Percentiles rank a stretch among this genome's conserved stretches.
Evolutionary conservation across 2,797 vertebrate species (phyloP).

Genomic region (Arctocebus calabarensis): DNA sequence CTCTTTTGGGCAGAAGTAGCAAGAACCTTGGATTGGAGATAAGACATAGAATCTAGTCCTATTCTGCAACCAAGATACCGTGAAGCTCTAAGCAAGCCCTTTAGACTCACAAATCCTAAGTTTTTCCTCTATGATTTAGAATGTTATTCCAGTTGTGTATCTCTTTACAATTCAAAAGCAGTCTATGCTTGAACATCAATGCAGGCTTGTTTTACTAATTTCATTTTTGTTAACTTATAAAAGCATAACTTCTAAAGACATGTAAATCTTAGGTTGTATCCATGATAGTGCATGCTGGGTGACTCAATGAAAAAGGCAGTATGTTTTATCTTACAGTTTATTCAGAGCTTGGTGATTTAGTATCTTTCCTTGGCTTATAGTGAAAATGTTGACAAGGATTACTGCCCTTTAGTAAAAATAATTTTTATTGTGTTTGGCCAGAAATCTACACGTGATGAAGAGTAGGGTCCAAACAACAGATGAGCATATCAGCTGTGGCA

Average conservation of each 20-base stretch:
- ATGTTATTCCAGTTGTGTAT: not conserved
- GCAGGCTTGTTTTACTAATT: not conserved
- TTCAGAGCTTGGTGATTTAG: conserved; percentile 77
- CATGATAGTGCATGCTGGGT: conserved; percentile 26
- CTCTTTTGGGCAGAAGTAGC: conserved; percentile 62
- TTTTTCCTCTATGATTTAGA: conserved; percentile 1
- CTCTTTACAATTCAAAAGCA: conserved; percentile 8
- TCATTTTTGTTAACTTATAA: conserved; percentile 15
- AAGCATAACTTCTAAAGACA: conserved; percentile 34
- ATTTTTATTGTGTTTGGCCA: conserved; percentile 83
- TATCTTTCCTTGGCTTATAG: conserved; percentile 79
- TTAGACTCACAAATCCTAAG: not conserved
- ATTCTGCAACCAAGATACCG: not conserved
- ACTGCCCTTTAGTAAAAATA: conserved; percentile 82
- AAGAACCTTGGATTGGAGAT: not conserved
- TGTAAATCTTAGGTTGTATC: conserved; percentile 39
- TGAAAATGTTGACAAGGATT: conserved; percentile 79
- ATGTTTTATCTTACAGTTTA: conserved; percentile 68
- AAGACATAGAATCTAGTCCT: conserved; percentile 37
- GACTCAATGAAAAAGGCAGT: conserved; percentile 55
- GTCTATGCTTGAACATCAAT: not conserved
- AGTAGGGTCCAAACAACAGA: conserved; percentile 76
- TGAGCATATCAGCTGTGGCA: conserved; percentile 44
- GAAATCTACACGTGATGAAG: conserved; percentile 63
- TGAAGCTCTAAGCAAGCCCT: conserved; percentile 24